phyloP scores from a whole-genome alignment of 2,888 invertebrate species.

The Choreutis nemorana region DNA sequence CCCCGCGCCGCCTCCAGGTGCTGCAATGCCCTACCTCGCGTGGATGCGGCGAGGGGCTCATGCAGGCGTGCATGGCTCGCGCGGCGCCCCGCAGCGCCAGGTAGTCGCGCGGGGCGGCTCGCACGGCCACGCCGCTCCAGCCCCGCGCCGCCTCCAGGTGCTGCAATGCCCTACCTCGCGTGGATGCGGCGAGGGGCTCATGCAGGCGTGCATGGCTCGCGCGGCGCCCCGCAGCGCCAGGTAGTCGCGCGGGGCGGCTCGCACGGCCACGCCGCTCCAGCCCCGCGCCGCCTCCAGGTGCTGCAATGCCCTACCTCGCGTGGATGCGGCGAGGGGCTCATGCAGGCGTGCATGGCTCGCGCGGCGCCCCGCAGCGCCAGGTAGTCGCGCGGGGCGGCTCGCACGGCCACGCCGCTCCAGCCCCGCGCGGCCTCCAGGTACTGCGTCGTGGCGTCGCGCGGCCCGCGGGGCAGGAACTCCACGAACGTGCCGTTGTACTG shows the following conservation, averaged over 20 bases:
- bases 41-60: conserved; percentile 72
- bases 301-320: conserved; percentile 63
- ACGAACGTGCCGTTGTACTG: conserved; percentile 77
- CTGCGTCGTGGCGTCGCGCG: conserved; percentile 70
- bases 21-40: conserved; percentile 70
- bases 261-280: conserved; percentile 80
- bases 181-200: conserved; percentile 73
- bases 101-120: conserved; percentile 82
- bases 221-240: conserved; percentile 61
- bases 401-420: conserved; percentile 80
- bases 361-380: conserved; percentile 61
- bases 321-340: conserved; percentile 73
- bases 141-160: conserved; percentile 74
- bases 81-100: conserved; percentile 61
- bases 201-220: conserved; percentile 67
- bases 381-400: conserved; percentile 82
- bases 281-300: conserved; percentile 74
- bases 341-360: conserved; percentile 67
- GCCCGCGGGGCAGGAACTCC: conserved; percentile 70
- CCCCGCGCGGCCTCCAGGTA: conserved; percentile 74
- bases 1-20: conserved; percentile 74
- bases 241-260: conserved; percentile 82
- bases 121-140: conserved; percentile 80
- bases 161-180: conserved; percentile 63
- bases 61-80: conserved; percentile 67